A percentile compares a stretch with the other conserved stretches of the same genome.
Conservation (phyloP, 2,113 vertebrate species). For the Gallinago undulata region DNA sequence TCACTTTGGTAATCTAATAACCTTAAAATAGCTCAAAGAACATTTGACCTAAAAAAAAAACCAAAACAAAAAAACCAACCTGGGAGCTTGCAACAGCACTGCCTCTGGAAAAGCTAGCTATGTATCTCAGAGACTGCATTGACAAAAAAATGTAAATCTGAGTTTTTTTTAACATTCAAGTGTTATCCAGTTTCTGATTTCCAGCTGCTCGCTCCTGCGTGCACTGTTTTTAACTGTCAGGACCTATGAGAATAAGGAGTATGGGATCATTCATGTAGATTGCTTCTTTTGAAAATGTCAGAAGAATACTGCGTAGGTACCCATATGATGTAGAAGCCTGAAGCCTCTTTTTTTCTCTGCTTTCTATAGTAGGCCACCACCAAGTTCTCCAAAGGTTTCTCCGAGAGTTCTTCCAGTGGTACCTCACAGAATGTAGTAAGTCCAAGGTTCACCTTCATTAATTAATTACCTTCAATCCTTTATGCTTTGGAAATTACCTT, state of each 20-base stretch:
- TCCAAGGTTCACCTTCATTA: background rate
- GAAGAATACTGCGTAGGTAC: background rate
- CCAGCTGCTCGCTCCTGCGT: background rate
- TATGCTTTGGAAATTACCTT: background rate
- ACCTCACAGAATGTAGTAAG: background rate
- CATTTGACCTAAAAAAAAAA: background rate
- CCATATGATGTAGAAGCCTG: background rate
- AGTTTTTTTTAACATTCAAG: background rate
- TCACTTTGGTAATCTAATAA: conserved; percentile 44
- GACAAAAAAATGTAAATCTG: background rate
- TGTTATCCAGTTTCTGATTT: background rate
- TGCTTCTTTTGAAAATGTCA: background rate
- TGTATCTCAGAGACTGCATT: background rate
- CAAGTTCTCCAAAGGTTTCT: background rate
- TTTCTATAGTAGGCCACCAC: background rate
- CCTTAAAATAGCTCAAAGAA: conserved; percentile 39
- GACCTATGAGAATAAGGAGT: background rate
- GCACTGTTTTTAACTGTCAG: background rate
- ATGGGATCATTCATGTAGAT: background rate
- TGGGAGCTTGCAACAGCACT: background rate
- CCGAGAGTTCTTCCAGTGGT: background rate
- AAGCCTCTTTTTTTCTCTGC: background rate
- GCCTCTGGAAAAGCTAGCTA: background rate
- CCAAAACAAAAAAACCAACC: background rate
- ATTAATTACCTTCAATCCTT: background rate